Evolutionary conservation across 2,113 vertebrate genomes (phyloP).

Genomic region (Dascyllus trimaculatus): DNA sequence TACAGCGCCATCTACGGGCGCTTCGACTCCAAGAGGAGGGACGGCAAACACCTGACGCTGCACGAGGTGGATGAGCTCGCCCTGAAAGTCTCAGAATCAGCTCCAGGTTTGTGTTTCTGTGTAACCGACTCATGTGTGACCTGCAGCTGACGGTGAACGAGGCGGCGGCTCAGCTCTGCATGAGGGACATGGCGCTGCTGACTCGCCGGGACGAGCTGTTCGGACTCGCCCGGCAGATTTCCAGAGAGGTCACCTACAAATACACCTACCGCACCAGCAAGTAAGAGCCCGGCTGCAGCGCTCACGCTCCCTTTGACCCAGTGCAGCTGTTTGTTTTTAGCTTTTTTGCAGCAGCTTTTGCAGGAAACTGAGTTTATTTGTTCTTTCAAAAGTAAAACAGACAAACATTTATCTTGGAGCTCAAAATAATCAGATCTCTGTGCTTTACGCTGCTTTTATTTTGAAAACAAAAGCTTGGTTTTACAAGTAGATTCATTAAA

Average conservation of each 20-base stretch:
- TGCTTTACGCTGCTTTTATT: too few relatives aligned
- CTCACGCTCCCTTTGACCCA: too few relatives aligned
- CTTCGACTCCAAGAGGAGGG: conserved; percentile 97
- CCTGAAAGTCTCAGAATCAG: not conserved
- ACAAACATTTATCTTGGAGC: too few relatives aligned
- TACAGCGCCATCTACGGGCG: conserved; percentile 99
- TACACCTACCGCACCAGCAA: conserved; percentile 96
- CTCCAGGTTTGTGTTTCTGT: not conserved
- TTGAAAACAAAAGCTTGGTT: too few relatives aligned
- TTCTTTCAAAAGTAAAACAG: too few relatives aligned
- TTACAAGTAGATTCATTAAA: too few relatives aligned
- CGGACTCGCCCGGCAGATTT: conserved; percentile 93
- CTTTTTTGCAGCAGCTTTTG: too few relatives aligned
- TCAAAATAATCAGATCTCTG: too few relatives aligned
- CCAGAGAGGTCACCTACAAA: conserved; percentile 97
- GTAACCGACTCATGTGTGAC: conserved; percentile 11
- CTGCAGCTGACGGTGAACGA: conserved; percentile 95
- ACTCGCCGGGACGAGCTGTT: conserved; percentile 96
- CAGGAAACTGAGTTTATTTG: too few relatives aligned
- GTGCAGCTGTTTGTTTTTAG: too few relatives aligned
- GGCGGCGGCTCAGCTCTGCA: conserved; percentile 95
- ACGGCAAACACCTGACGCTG: conserved; percentile 96
- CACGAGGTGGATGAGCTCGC: conserved; percentile 88
- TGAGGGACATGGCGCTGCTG: conserved; percentile 92
- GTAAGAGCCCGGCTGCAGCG: conserved; percentile 81